phyloP scores from a whole-genome alignment of 1,140 invertebrate species.

The Triops longicaudatus region DNA sequence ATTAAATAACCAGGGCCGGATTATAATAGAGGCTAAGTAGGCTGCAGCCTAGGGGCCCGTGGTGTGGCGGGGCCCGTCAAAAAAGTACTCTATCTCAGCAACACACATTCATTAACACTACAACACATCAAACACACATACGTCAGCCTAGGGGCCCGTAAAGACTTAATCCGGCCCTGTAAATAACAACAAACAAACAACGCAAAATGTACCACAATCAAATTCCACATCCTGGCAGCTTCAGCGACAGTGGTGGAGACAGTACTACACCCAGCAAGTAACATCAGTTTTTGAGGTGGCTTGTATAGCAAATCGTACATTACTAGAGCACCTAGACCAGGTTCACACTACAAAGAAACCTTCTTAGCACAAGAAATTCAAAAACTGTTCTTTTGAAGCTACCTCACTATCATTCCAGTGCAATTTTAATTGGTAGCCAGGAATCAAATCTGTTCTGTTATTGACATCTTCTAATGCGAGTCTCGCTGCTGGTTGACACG shows the following conservation, averaged over 20 bases:
- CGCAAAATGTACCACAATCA: slow-evolving; percentile 74
- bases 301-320: slow-evolving; percentile 98
- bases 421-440: slow-evolving; percentile 81
- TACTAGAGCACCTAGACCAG: slow-evolving; percentile 90
- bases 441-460: slow-evolving; percentile 72
- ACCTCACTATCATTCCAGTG: slow-evolving; percentile 98
- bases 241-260: slow-evolving; percentile 99
- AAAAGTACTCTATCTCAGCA: too few species aligned
- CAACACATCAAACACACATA: too few species aligned
- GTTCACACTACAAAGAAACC: slow-evolving; percentile 71
- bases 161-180: too few species aligned
- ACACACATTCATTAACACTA: too few species aligned
- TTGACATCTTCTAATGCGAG: slow-evolving; percentile 96
- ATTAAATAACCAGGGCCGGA: too few species aligned
- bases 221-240: slow-evolving; percentile 99
- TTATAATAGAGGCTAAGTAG: too few species aligned
- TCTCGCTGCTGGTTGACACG: slow-evolving; percentile 87
- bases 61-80: too few species aligned
- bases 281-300: slow-evolving; percentile 87
- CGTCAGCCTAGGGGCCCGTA: too few species aligned
- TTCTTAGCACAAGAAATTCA: slow-evolving; percentile 24
- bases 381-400: slow-evolving; percentile 31
- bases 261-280: slow-evolving; percentile 93
- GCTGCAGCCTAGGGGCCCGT: too few species aligned
- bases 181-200: too few species aligned